Conservation (phyloP, 2,888 invertebrate genomes). For the Hymenopus coronatus region DNA sequence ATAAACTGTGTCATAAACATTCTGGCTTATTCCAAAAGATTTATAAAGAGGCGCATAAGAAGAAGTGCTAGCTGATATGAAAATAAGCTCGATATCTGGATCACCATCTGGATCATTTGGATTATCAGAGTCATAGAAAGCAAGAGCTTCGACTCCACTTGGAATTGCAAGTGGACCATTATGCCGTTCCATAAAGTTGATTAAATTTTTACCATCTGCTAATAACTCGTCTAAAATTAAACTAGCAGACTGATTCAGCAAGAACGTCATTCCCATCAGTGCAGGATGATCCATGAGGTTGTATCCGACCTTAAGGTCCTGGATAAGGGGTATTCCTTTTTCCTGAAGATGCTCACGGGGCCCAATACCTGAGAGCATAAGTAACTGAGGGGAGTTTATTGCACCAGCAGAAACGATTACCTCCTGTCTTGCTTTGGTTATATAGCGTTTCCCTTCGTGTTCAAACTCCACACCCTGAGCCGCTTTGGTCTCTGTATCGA, state of each 20-base stretch:
- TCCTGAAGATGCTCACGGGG: slow-evolving; percentile 58
- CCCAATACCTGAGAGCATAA: slow-evolving; percentile 62
- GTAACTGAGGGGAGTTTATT: slow-evolving; percentile 32
- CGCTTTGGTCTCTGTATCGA: slow-evolving; percentile 41
- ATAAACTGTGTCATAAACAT: slow-evolving; percentile 47
- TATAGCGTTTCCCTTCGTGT: slow-evolving; percentile 50
- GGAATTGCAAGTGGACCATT: slow-evolving; percentile 72
- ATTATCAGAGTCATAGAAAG: slow-evolving; percentile 67
- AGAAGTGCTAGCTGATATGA: neutral
- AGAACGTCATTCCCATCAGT: slow-evolving; percentile 68
- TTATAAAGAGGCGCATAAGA: slow-evolving; percentile 36
- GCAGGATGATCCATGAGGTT: slow-evolving; percentile 81
- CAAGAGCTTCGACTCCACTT: slow-evolving; percentile 74
- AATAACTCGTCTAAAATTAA: neutral
- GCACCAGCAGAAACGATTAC: slow-evolving; percentile 47
- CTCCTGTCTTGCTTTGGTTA: slow-evolving; percentile 51
- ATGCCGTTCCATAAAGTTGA: slow-evolving; percentile 61
- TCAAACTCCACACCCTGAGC: slow-evolving; percentile 31
- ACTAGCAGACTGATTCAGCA: slow-evolving; percentile 62
- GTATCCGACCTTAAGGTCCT: slow-evolving; percentile 72
- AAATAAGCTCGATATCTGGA: neutral
- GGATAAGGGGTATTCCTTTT: slow-evolving; percentile 59
- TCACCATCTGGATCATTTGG: slow-evolving; percentile 42
- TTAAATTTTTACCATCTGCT: slow-evolving; percentile 27
- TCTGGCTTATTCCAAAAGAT: slow-evolving; percentile 43